Conservation (phyloP, 2,113 vertebrate genomes). For the Gorsachius goisagi region DNA sequence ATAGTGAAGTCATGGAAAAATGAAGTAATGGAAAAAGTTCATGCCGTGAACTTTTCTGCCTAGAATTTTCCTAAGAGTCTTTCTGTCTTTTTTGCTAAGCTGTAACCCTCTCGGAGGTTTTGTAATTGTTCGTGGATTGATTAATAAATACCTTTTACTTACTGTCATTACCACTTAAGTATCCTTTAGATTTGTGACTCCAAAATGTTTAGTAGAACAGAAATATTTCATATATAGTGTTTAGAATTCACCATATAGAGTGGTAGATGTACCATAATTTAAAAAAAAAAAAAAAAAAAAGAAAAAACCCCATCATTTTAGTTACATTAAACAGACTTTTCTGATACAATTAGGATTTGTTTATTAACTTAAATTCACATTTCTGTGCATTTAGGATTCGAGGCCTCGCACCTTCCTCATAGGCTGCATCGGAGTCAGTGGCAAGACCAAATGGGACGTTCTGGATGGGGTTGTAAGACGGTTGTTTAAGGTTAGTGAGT, state of each 20-base stretch:
- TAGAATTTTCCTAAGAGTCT: background rate
- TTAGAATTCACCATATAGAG: background rate
- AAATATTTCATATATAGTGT: background rate
- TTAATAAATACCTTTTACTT: background rate
- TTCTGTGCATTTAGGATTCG: slow-evolving; percentile 74
- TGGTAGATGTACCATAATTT: background rate
- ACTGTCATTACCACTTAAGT: background rate
- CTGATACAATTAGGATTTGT: background rate
- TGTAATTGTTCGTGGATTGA: background rate
- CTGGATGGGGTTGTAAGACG: slow-evolving; percentile 93
- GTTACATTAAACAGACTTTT: background rate
- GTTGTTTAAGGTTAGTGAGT: slow-evolving; percentile 88
- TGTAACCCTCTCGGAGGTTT: background rate
- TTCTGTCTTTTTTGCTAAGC: background rate
- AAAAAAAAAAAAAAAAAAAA: too few species aligned
- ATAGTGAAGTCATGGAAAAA: background rate
- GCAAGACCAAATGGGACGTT: slow-evolving; percentile 98
- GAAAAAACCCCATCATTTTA: background rate
- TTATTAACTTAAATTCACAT: background rate
- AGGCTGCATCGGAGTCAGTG: slow-evolving; percentile 95
- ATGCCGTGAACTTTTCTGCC: background rate
- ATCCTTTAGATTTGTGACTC: background rate
- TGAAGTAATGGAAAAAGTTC: background rate
- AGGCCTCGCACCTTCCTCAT: slow-evolving; percentile 88
- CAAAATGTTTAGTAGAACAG: background rate